Evolutionary conservation across 2,888 invertebrate species (phyloP).

Genomic region (Drosophila affinis): DNA sequence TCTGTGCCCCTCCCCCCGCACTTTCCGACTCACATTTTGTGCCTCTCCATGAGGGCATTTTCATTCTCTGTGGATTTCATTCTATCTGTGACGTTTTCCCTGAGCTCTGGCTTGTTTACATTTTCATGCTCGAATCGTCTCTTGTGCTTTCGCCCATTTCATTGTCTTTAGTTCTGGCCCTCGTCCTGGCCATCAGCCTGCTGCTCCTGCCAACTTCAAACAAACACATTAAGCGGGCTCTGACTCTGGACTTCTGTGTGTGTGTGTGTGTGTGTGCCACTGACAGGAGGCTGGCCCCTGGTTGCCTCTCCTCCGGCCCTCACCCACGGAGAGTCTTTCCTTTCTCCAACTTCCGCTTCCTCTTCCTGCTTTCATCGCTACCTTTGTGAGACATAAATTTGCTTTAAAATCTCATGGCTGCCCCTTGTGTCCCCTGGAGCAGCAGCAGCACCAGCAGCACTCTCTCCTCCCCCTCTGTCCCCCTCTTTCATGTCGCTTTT

Average conservation of each 20-base stretch:
- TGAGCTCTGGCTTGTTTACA: conserved; percentile 63
- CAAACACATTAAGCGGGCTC: conserved; percentile 67
- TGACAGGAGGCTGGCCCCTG: conserved; percentile 36
- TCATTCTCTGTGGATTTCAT: conserved; percentile 23
- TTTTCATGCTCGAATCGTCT: conserved; percentile 74
- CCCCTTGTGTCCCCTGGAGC: conserved; percentile 27
- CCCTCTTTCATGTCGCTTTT: conserved; percentile 55
- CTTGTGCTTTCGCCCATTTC: conserved; percentile 68
- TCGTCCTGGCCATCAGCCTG: background rate
- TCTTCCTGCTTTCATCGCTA: conserved; percentile 65
- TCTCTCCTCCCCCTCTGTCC: background rate
- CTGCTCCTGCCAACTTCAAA: conserved; percentile 63
- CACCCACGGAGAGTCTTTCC: conserved; percentile 5
- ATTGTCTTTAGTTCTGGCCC: conserved; percentile 48
- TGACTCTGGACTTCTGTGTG: conserved; percentile 52
- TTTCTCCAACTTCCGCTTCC: conserved; percentile 66
- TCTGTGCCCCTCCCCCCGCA: background rate
- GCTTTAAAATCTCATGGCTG: conserved; percentile 64
- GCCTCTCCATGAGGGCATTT: conserved; percentile 6
- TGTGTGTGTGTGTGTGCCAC: conserved; percentile 35
- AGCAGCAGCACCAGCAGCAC: background rate
- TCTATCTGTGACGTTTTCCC: conserved; percentile 23
- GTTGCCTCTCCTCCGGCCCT: conserved; percentile 20
- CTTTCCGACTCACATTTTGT: conserved; percentile 65
- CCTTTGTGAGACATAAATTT: conserved; percentile 76